A percentile compares a stretch with the other conserved stretches of the same genome.
phyloP scores from a whole-genome alignment of 2,113 vertebrate genomes.

The Chamaea fasciata region DNA sequence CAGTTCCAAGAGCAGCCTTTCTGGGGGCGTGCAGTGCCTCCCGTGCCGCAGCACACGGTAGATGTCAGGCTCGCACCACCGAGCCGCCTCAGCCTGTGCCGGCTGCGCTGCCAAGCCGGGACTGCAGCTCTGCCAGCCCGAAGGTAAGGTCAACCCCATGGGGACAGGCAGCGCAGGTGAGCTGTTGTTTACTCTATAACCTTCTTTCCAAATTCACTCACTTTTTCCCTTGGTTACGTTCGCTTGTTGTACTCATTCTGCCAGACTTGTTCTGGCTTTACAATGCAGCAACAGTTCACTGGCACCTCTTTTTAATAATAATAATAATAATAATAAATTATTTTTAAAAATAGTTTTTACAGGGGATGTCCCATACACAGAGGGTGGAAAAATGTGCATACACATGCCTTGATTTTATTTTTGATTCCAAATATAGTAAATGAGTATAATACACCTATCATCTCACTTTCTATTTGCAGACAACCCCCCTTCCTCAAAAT shows the following conservation, averaged over 20 bases:
- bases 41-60: not conserved
- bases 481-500: not conserved
- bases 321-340: too few relatives aligned
- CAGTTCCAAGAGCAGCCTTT: fast-evolving
- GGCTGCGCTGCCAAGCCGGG: too few relatives aligned
- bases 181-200: not conserved
- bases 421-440: not conserved
- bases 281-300: not conserved
- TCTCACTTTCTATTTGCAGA: not conserved
- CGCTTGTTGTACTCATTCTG: fast-evolving
- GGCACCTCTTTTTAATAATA: not conserved
- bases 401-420: not conserved
- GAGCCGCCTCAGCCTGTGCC: not conserved
- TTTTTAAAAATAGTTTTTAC: fast-evolving
- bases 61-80: not conserved
- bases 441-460: not conserved
- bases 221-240: not conserved
- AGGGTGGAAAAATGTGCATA: not conserved
- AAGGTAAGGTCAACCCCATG: fast-evolving
- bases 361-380: not conserved
- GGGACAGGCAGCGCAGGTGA: not conserved
- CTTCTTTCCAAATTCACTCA: not conserved
- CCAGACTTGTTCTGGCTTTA: not conserved
- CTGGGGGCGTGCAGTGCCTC: fast-evolving
- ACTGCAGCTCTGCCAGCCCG: not conserved